These are phyloP conservation scores for Chelon labrosus DNA, from an alignment of 2,797 vertebrate genomes.

Conservation along the genomic window DNA sequence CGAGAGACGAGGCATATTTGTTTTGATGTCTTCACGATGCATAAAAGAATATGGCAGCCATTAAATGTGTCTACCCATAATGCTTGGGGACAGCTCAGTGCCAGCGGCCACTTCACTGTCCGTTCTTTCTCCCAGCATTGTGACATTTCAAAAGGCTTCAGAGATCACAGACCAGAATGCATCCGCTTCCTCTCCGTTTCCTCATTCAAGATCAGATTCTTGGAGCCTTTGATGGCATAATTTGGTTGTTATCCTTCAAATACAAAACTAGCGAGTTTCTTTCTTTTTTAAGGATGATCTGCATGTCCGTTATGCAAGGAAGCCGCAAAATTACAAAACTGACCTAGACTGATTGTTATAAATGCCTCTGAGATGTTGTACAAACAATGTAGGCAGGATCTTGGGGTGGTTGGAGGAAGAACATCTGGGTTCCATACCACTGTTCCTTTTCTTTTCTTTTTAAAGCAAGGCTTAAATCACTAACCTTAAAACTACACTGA, in stretches of 20 bases:
- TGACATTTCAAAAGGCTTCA: constrained; percentile 52
- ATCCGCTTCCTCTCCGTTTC: constrained; percentile 19
- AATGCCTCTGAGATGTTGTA: not conserved
- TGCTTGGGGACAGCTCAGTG: constrained; percentile 36
- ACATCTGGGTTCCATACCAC: not conserved
- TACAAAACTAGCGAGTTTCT: constrained; percentile 14
- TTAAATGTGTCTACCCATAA: constrained; percentile 48
- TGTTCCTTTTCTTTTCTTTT: not conserved
- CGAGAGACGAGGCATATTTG: constrained; percentile 41
- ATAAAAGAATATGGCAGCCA: constrained; percentile 39
- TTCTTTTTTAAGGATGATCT: constrained; percentile 7
- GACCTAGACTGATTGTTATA: not conserved
- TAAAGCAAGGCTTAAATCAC: too few relatives aligned
- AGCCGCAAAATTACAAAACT: not conserved
- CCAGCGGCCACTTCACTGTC: constrained; percentile 32
- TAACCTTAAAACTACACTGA: too few relatives aligned
- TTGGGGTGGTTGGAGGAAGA: not conserved
- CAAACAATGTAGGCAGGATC: too few relatives aligned
- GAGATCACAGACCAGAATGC: constrained; percentile 23
- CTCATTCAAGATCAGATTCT: constrained; percentile 28
- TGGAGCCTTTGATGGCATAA: constrained; percentile 10
- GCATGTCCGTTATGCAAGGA: not conserved
- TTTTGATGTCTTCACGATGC: constrained; percentile 55
- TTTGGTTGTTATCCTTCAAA: constrained; percentile 32
- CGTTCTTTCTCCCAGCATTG: constrained; percentile 2